phyloP scores from a whole-genome alignment of 2,113 vertebrate species.

The Varanus salvator region DNA sequence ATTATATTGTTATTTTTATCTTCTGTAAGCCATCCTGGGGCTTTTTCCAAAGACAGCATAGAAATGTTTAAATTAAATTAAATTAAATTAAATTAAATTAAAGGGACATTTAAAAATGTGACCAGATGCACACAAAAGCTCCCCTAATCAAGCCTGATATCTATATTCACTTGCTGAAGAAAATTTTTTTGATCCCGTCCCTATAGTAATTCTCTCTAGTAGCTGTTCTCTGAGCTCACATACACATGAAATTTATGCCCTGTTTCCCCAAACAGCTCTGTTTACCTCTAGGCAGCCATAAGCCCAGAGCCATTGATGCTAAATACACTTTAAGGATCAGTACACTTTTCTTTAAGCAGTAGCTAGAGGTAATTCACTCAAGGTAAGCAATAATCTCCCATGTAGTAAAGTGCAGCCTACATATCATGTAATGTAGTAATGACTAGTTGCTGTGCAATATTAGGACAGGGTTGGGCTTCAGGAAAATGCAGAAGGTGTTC shows the following conservation, averaged over 20 bases:
- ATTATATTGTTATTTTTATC: no score
- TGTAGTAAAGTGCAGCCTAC: constrained; percentile 10
- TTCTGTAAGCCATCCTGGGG: no score
- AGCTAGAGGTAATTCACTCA: constrained; percentile 23
- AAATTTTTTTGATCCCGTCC: background rate
- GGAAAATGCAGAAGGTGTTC: background rate
- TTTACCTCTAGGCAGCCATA: constrained; percentile 35
- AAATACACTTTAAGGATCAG: constrained; percentile 35
- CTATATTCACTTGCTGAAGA: background rate
- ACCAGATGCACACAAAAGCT: accelerated
- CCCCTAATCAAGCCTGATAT: background rate
- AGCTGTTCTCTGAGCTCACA: background rate
- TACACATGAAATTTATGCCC: constrained; percentile 34
- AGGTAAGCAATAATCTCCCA: constrained; percentile 7
- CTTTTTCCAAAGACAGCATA: no score
- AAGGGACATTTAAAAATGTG: background rate
- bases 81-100: background rate
- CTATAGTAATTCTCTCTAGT: constrained; percentile 29
- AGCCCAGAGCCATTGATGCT: background rate
- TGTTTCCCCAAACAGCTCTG: constrained; percentile 35
- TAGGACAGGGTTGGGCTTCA: background rate
- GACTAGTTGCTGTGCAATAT: background rate
- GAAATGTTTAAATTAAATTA: no score
- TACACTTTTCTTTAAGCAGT: constrained; percentile 15
- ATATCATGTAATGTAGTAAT: constrained; percentile 16